A percentile compares a stretch with the other conserved stretches of the same genome.
phyloP scores from a whole-genome alignment of 2,888 invertebrate species.

The Romanomermis culicivorax region DNA sequence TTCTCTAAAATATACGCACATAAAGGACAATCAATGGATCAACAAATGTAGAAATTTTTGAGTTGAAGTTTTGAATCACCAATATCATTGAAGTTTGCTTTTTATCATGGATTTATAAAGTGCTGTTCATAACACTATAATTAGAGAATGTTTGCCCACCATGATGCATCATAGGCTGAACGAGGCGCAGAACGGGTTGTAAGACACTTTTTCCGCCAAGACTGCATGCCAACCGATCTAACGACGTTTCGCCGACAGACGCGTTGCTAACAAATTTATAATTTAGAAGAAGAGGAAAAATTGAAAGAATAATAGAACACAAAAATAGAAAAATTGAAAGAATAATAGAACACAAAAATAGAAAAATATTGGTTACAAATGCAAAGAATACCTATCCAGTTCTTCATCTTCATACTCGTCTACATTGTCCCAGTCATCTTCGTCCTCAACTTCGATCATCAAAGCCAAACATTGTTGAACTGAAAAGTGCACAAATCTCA shows the following conservation, averaged over 20 bases:
- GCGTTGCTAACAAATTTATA: constrained; percentile 46
- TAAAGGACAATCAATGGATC: too few species aligned
- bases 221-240: constrained; percentile 90
- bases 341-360: too few species aligned
- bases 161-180: constrained; percentile 64
- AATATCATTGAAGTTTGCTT: background rate
- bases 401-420: constrained; percentile 58
- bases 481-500: constrained; percentile 32
- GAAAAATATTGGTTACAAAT: constrained; percentile 12
- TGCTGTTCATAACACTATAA: too few species aligned
- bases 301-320: too few species aligned
- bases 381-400: constrained; percentile 44
- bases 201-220: constrained; percentile 79
- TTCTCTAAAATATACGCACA: constrained; percentile 24
- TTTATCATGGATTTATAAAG: too few species aligned
- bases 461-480: constrained; percentile 69
- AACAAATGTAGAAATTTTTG: background rate
- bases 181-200: constrained; percentile 58
- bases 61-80: background rate
- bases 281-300: too few species aligned
- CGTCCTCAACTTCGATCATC: constrained; percentile 84
- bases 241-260: constrained; percentile 80
- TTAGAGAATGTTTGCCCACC: constrained; percentile 29
- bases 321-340: too few species aligned
- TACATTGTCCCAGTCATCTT: constrained; percentile 61